A percentile compares a stretch with the other conserved stretches of the same genome.
Conservation (phyloP, 2,888 invertebrate genomes). For the Drosophila fulvimacula region DNA sequence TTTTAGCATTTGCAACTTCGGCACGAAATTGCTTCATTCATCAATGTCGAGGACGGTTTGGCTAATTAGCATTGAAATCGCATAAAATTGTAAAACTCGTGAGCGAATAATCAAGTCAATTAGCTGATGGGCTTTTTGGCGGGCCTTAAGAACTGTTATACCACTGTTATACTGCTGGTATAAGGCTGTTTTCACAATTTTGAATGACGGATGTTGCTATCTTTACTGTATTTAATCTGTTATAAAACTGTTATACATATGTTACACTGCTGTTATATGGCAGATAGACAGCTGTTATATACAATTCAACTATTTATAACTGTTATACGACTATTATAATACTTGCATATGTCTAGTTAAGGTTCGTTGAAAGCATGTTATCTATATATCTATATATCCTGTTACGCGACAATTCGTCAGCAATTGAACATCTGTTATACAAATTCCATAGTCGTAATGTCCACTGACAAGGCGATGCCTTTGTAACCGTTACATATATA, state of each 20-base stretch:
- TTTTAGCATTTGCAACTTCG: constrained; percentile 17
- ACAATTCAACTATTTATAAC: neutral
- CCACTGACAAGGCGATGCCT: neutral
- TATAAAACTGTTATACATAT: neutral
- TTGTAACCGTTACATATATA: neutral
- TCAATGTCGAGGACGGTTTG: constrained; percentile 61
- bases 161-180: neutral
- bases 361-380: neutral
- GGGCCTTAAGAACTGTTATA: constrained; percentile 19
- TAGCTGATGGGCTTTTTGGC: neutral
- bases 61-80: constrained; percentile 50
- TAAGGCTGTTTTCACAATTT: neutral
- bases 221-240: neutral
- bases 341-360: neutral
- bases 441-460: neutral
- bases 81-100: constrained; percentile 37
- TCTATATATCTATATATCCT: neutral
- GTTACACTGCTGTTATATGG: neutral
- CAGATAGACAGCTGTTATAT: neutral
- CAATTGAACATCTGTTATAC: neutral
- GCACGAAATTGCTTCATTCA: constrained; percentile 33
- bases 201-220: neutral
- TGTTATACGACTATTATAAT: constrained; percentile 6
- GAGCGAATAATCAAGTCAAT: constrained; percentile 12
- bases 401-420: neutral